Evolutionary conservation across 2,113 vertebrate species (phyloP).

Genomic region (Hipposideros armiger): DNA sequence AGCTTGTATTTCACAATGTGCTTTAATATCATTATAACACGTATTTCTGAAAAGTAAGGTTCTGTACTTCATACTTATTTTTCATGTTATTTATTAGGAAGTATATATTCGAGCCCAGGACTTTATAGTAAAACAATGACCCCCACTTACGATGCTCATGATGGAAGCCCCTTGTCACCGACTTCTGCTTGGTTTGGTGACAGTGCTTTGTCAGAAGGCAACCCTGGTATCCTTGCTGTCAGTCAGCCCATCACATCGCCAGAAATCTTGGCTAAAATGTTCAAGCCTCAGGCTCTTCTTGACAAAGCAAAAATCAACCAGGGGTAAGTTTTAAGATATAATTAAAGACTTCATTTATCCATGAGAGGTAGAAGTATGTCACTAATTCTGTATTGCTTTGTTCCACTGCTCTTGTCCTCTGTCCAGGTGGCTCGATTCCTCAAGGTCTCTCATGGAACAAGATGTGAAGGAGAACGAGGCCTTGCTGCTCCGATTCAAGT

Average conservation of each 20-base stretch:
- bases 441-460: conserved; percentile 99
- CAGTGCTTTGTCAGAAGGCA: conserved; percentile 98
- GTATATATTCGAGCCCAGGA: conserved; percentile 98
- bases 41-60: neutral
- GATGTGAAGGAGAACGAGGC: conserved; percentile 99
- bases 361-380: neutral
- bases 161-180: conserved; percentile 97
- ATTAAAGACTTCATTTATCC: neutral
- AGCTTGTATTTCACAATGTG: conserved; percentile 62
- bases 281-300: conserved; percentile 97
- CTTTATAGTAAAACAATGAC: conserved; percentile 99
- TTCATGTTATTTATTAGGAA: conserved; percentile 90
- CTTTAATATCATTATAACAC: conserved; percentile 1
- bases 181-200: conserved; percentile 99
- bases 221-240: conserved; percentile 98
- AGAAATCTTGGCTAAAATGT: conserved; percentile 96
- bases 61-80: conserved; percentile 49
- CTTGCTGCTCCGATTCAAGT: conserved; percentile 98
- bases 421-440: conserved; percentile 97
- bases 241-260: conserved; percentile 98
- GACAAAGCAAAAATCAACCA: conserved; percentile 99
- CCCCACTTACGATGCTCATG: conserved; percentile 97
- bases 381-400: neutral
- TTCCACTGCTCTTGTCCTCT: neutral
- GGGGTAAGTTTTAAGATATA: conserved; percentile 91